Evolutionary conservation across 2,797 vertebrate species (phyloP).

Genomic region (Benthosema pterotum): DNA sequence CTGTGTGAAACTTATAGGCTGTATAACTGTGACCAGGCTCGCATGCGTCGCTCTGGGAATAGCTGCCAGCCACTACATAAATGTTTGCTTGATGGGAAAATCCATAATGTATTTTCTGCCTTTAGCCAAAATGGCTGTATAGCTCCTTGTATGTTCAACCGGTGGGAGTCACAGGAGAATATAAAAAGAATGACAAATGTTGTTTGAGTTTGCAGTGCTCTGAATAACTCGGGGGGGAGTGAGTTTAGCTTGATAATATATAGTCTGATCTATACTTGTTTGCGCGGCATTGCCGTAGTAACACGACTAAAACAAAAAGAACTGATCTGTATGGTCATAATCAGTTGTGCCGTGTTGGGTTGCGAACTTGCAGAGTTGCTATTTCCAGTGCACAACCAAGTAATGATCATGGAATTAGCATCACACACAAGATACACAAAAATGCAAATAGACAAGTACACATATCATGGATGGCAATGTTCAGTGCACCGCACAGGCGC

Average conservation of each 20-base stretch:
- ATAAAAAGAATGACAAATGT: neutral
- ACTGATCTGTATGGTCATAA: too few species aligned
- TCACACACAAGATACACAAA: too few species aligned
- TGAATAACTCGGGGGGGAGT: conserved; percentile 53
- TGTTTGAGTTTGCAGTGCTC: conserved; percentile 20
- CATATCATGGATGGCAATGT: too few species aligned
- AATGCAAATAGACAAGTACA: too few species aligned
- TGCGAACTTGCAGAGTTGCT: too few species aligned
- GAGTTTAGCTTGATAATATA: conserved; percentile 65
- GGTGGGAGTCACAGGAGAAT: conserved; percentile 10
- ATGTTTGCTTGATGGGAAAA: conserved; percentile 46
- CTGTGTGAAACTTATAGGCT: conserved; percentile 1
- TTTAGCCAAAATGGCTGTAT: conserved; percentile 31
- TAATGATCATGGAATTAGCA: too few species aligned
- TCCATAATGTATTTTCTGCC: conserved; percentile 42
- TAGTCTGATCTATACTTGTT: too few species aligned
- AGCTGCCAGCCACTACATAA: conserved; percentile 37
- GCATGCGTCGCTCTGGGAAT: conserved; percentile 45
- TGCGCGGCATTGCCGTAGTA: too few species aligned
- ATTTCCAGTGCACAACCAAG: too few species aligned
- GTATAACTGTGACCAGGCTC: conserved; percentile 30
- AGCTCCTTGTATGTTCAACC: conserved; percentile 21
- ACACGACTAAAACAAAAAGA: too few species aligned
- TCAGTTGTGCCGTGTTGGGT: too few species aligned
- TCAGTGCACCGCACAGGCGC: neutral